Evolutionary conservation across 37 sponge, comb jelly and placozoan species (phyloP).

Genomic region (Haliclona indistincta): DNA sequence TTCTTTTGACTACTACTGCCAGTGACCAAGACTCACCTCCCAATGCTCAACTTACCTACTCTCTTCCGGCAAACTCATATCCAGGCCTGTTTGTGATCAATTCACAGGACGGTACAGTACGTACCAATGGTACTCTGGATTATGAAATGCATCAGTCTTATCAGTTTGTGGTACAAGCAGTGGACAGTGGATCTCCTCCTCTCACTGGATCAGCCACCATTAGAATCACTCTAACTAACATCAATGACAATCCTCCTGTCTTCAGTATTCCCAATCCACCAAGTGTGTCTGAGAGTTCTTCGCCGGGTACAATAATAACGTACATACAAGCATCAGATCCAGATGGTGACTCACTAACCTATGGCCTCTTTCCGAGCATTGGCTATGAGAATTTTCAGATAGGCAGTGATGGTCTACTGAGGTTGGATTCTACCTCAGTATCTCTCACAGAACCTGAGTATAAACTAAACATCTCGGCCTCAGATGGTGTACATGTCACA

Average conservation of each 20-base stretch:
- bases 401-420: slow-evolving; percentile 21
- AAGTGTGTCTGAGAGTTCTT: slow-evolving; percentile 12
- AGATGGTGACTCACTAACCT: slow-evolving; percentile 17
- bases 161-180: slow-evolving; percentile 40
- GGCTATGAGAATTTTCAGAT: slow-evolving; percentile 35
- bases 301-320: slow-evolving; percentile 17
- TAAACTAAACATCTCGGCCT: slow-evolving; percentile 53
- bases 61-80: not conserved
- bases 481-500: slow-evolving; percentile 30
- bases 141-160: slow-evolving; percentile 16
- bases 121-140: not conserved
- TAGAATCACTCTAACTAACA: slow-evolving; percentile 22
- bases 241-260: slow-evolving; percentile 56
- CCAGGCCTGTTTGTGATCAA: slow-evolving; percentile 38
- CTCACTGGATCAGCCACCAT: slow-evolving; percentile 34
- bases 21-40: slow-evolving; percentile 55
- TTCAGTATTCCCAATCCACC: slow-evolving; percentile 14
- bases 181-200: slow-evolving; percentile 30
- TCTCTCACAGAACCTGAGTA: slow-evolving; percentile 10
- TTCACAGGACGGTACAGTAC: slow-evolving; percentile 10
- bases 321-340: slow-evolving; percentile 51
- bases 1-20: slow-evolving; percentile 43
- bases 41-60: slow-evolving; percentile 61
- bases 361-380: slow-evolving; percentile 14
- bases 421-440: not conserved